phyloP scores from a whole-genome alignment of 2,113 vertebrate species.

The Nycticryphes semicollaris region DNA sequence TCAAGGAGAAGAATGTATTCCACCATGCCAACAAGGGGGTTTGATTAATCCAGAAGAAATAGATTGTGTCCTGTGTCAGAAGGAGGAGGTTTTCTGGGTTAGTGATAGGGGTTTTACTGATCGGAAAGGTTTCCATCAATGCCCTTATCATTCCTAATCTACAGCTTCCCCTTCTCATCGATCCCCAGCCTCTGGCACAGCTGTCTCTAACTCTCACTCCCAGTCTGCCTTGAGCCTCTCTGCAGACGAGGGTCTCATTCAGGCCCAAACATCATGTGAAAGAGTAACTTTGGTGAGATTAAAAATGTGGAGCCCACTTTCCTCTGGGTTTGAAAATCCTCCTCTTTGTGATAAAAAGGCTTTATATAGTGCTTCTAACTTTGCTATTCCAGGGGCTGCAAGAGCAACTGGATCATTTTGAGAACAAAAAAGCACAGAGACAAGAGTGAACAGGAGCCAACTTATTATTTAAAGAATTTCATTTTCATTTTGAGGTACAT shows the following conservation, averaged over 20 bases:
- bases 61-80: not conserved
- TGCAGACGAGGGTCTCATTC: not conserved
- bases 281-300: not conserved
- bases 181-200: not conserved
- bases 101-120: not conserved
- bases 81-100: not conserved
- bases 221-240: not conserved
- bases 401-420: not conserved
- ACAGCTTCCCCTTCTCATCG: not conserved
- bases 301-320: not conserved
- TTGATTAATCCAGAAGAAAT: not conserved
- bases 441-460: not conserved
- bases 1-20: not conserved
- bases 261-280: not conserved
- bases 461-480: constrained; percentile 41
- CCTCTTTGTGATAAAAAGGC: not conserved
- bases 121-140: not conserved
- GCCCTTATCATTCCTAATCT: not conserved
- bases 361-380: not conserved
- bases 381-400: not conserved
- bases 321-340: not conserved
- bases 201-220: not conserved
- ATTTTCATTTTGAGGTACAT: constrained; percentile 32
- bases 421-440: not conserved
- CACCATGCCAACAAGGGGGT: not conserved